Base-by-base conservation (phyloP, 2,113 vertebrate genomes). In the Mobula birostris region DNA sequence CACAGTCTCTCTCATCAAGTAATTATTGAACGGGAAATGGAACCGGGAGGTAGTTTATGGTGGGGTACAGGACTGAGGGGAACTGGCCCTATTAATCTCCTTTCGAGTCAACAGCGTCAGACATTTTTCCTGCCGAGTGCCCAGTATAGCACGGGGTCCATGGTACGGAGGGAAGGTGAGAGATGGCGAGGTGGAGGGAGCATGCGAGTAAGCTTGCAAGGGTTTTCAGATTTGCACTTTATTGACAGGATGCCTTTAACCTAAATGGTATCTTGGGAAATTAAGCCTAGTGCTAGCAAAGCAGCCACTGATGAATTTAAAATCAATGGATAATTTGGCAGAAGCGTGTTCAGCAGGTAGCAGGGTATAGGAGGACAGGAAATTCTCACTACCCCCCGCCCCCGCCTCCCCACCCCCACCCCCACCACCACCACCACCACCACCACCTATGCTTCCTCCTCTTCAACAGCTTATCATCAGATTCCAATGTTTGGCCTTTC, bases 201-300 rank as follows among this genome's bases (percentile, higher is more conserved):
- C 36, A 66, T 56, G 70, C 12, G 70, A 79, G 56, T 27, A n/a
- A 79, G 93, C 61, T 48, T n/a, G 70, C 40, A 79, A 77, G 72
- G 94, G 72, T 82, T 82, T 56, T 40, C 63, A 94, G 94, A 48
- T 94, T 63, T 87, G 66, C 79, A 94, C 78, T 93, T 93, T 93
- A 93, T 93, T 93, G 91, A 93, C 91, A 93, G 91, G 91, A 93
- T 93, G 91, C 91, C 91, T 93, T 48, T 56, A 93, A 93, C 91
- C 91, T 94, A 94, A 94, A 87, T 72, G 94, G 94, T 87, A 72
- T 83, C 94, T 94, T 80, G 94, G 94, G 94, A 94, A 94, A 94
- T 94, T 94, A 94, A 83, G 58, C 76, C 74, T 80, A 94, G 94
- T 94, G 94, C 94, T 83, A 56, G 63, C 78, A 72, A 68, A 72